Evolutionary conservation across 2,797 vertebrate genomes (phyloP).

Genomic region (Smutsia gigantea): DNA sequence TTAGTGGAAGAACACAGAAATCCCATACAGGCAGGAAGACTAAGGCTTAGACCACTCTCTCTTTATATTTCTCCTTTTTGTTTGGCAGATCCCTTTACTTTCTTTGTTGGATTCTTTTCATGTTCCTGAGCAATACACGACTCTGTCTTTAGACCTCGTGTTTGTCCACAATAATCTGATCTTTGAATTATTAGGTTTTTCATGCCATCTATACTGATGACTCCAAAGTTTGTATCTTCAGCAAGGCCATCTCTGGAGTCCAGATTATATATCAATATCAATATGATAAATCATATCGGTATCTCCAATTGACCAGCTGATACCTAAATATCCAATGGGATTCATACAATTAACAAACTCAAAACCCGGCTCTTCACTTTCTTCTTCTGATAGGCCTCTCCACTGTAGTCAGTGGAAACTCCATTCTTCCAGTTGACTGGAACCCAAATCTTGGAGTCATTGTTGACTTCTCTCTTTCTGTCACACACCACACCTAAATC

Average conservation of each 20-base stretch:
- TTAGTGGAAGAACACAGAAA: background rate
- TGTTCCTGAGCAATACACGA: background rate
- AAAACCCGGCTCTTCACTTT: background rate
- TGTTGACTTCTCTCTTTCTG: background rate
- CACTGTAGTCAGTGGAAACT: background rate
- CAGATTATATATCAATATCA: background rate
- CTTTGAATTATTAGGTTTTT: background rate
- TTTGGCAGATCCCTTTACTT: background rate
- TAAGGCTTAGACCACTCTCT: background rate
- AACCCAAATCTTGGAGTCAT: background rate
- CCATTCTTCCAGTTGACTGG: background rate
- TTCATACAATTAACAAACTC: background rate
- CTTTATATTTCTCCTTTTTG: background rate
- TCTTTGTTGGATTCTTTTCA: background rate
- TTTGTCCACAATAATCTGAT: background rate
- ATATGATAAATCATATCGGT: no score
- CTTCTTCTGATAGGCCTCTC: background rate
- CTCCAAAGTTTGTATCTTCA: background rate
- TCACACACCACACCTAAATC: background rate
- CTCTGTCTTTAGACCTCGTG: background rate
- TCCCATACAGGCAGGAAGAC: background rate
- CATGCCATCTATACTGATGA: background rate
- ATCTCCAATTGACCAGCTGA: background rate
- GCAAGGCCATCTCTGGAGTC: background rate
- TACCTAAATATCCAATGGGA: background rate